Evolutionary conservation across 2,113 vertebrate species (phyloP).

Genomic region (Camelus bactrianus): DNA sequence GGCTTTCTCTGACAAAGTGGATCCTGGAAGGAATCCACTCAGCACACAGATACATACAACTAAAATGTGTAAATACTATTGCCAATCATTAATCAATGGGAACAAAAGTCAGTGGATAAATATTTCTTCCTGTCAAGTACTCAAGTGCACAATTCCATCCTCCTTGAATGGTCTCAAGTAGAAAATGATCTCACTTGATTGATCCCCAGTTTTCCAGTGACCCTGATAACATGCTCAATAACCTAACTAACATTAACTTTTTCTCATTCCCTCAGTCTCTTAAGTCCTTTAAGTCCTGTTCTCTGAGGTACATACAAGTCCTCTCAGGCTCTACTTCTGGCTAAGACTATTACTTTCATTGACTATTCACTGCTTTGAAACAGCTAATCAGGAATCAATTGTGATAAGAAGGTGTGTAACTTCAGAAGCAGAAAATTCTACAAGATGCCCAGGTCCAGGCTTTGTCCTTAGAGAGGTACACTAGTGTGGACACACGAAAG

Average conservation of each 20-base stretch:
- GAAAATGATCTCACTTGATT: not conserved
- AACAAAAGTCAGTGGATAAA: not conserved
- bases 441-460: not conserved
- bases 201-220: not conserved
- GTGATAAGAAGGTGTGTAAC: not conserved
- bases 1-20: too few relatives aligned
- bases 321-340: not conserved
- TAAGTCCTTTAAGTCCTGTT: not conserved
- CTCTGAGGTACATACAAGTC: not conserved
- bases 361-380: not conserved
- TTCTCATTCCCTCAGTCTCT: not conserved
- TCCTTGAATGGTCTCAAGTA: not conserved
- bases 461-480: not conserved
- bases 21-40: too few relatives aligned
- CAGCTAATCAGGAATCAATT: not conserved
- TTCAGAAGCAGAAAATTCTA: not conserved
- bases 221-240: not conserved
- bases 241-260: not conserved
- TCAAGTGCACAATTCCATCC: not conserved
- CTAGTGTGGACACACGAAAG: not conserved
- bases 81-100: not conserved
- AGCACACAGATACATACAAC: not conserved
- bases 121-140: not conserved
- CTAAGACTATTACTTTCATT: not conserved
- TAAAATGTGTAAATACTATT: not conserved